Percentiles rank a stretch among this genome's conserved stretches.
phyloP scores from a whole-genome alignment of 1,140 invertebrate species.

The Neodiprion fabricii region DNA sequence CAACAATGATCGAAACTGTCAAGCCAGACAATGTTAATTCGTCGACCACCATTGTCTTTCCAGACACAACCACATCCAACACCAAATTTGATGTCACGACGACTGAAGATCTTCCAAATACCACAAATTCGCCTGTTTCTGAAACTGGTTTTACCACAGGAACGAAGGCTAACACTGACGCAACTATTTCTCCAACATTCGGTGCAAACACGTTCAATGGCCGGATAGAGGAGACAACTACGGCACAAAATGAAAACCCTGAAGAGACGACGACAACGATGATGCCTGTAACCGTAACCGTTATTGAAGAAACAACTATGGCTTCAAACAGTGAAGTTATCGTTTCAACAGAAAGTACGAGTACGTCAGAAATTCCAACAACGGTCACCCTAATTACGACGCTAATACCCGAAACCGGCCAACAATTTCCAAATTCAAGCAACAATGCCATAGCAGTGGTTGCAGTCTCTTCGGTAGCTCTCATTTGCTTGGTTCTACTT shows the following conservation, averaged over 20 bases:
- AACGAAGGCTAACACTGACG: not conserved
- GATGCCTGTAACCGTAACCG: not conserved
- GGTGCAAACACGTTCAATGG: not conserved
- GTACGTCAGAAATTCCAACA: not conserved
- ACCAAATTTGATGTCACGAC: not conserved
- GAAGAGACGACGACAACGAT: not conserved
- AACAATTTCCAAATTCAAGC: conserved; percentile 31
- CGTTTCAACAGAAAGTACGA: not conserved
- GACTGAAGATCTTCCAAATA: not conserved
- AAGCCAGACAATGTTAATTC: not conserved
- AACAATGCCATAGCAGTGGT: conserved; percentile 62
- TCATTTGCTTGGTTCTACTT: conserved; percentile 66
- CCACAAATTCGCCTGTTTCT: not conserved
- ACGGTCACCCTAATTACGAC: not conserved
- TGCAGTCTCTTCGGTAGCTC: conserved; percentile 62
- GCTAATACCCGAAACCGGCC: not conserved
- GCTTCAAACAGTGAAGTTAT: not conserved
- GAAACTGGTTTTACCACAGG: not conserved
- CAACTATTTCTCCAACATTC: not conserved
- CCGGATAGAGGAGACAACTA: not conserved
- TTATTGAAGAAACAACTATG: not conserved
- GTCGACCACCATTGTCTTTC: not conserved
- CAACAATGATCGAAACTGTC: not conserved
- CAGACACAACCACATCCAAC: not conserved
- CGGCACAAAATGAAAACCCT: not conserved